Evolutionary conservation across 2,113 vertebrate species (phyloP), one percentile per base, ranked within the genome.

Genomic region (Perca fluviatilis): DNA sequence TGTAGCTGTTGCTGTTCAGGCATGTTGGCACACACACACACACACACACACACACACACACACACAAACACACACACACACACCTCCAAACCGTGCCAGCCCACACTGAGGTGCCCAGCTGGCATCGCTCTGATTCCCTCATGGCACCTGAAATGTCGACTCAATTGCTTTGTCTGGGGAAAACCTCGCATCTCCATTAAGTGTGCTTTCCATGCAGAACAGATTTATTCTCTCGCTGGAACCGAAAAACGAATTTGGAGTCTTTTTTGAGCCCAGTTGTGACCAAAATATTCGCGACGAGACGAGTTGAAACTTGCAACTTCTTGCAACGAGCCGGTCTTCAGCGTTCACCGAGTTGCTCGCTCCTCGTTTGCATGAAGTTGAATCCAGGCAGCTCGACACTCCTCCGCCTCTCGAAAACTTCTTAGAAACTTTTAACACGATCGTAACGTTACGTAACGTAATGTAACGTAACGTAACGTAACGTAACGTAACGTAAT

Each of bases 71-170:
- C 69, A 73, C 77, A 74, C 84, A 64, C 74, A 57, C 66, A 82
- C 78, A 79, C 65, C 56, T 36, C 36, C 49, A 82, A 46, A 65
- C 25, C 12, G 25, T 77, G 83, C 88, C 87, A 89, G 77, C 80
- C 19, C 79, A 67, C 66, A 49, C 82, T 6, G 79, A 64, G 87
- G 76, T 50, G 86, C 80, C 88, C 90, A 88, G 82, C 86, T 90
- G 90, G 88, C 88, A 79, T 1, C 21, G 47, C 80, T 79, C 67
- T 0, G 61, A 43, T 58, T 87, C 87, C 82, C 80, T 72, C 43
- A 14, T 69, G 89, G 84, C 65, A 65, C 33, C 79, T 15, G 49
- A 88, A 89, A 88, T 76, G 76, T 85, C 65, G 43, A 74, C 83
- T 89, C 63, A 62, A 77, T 87, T 70, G 84, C 72, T 82, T 51